phyloP scores from a whole-genome alignment of 2,113 vertebrate genomes.

The Engystomops pustulosus region DNA sequence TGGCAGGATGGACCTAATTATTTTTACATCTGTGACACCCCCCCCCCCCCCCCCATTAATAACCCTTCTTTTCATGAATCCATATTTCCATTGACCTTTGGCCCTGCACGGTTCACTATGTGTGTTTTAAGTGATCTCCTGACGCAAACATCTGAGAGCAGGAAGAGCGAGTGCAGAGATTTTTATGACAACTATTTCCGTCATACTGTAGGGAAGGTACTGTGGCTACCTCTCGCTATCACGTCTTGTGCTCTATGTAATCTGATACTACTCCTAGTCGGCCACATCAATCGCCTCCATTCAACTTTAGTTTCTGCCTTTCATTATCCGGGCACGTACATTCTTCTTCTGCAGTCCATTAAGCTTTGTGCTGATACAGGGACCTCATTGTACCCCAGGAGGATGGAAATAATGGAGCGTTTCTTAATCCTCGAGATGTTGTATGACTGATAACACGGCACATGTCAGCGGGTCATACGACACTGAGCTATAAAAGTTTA shows the following conservation, averaged over 20 bases:
- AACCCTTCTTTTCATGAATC: no score
- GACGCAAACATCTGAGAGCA: not conserved
- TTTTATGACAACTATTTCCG: not conserved
- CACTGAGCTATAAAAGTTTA: no score
- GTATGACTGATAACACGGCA: not conserved
- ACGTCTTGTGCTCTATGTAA: not conserved
- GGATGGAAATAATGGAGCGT: not conserved
- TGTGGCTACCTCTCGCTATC: not conserved
- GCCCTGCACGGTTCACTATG: not conserved
- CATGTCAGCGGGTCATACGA: not conserved
- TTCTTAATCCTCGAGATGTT: not conserved
- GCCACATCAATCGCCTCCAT: constrained; percentile 28
- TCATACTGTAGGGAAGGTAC: not conserved
- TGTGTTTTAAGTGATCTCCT: not conserved
- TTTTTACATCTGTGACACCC: not conserved
- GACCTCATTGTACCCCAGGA: not conserved
- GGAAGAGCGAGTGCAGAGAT: not conserved
- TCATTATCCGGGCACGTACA: constrained; percentile 22
- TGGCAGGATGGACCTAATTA: not conserved
- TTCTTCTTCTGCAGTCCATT: not conserved
- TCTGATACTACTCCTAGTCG: not conserved
- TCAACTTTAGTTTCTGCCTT: constrained; percentile 20
- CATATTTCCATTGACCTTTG: not conserved
- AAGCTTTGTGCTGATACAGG: not conserved
- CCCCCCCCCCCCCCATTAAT: no score